Evolutionary conservation across 2,797 vertebrate species (phyloP).

Genomic region (Cygnus olor): DNA sequence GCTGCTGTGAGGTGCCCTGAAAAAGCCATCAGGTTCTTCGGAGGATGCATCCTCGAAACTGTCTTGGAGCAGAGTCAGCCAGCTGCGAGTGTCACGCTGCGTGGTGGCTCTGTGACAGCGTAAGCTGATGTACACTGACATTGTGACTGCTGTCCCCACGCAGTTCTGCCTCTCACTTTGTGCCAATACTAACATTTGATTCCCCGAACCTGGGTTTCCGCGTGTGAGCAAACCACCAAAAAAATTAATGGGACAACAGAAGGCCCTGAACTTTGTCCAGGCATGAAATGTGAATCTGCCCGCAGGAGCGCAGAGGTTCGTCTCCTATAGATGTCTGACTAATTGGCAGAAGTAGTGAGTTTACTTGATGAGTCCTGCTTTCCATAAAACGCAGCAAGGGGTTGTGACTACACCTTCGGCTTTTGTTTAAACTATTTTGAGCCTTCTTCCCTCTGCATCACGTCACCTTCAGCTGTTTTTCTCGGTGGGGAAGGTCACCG

Average conservation of each 20-base stretch:
- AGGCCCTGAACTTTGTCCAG: background rate
- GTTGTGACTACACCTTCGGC: background rate
- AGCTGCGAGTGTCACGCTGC: background rate
- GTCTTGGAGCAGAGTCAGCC: background rate
- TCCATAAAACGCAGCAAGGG: background rate
- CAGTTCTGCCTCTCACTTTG: background rate
- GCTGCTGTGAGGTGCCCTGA: background rate
- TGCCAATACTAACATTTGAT: background rate
- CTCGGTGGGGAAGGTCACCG: background rate
- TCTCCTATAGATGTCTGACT: background rate
- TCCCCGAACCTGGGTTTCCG: background rate
- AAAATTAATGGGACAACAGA: background rate
- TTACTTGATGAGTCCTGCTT: background rate
- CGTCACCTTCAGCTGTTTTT: background rate
- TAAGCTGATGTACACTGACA: background rate
- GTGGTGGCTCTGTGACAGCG: background rate
- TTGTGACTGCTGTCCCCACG: background rate
- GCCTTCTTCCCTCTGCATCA: background rate
- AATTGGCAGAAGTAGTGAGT: background rate
- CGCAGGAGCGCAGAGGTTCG: accelerated
- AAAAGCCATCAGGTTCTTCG: background rate
- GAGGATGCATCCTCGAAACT: background rate
- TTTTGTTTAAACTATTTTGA: background rate
- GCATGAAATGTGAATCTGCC: background rate
- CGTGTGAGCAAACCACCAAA: accelerated